Evolutionary conservation across 2,113 vertebrate species (phyloP).

Genomic region (Oryzias javanicus): DNA sequence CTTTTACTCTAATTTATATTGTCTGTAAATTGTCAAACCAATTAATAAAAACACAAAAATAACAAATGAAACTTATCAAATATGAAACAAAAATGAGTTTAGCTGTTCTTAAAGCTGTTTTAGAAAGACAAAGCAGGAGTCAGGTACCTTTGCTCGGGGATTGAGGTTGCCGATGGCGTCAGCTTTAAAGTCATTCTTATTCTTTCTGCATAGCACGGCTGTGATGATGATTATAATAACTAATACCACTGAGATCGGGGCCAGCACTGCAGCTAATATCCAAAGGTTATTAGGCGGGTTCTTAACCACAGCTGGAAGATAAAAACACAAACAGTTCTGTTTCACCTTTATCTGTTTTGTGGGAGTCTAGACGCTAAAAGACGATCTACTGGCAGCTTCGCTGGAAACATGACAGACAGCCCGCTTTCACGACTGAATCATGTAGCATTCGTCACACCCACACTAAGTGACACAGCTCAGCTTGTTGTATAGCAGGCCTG

Average conservation of each 20-base stretch:
- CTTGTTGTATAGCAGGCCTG: conserved; percentile 26
- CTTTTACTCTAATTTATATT: too few species aligned
- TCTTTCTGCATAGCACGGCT: conserved; percentile 94
- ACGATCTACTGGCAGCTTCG: not conserved
- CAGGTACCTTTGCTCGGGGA: conserved; percentile 89
- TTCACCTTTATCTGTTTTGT: conserved; percentile 7
- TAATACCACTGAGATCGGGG: conserved; percentile 91
- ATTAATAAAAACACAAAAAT: not conserved
- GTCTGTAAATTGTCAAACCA: not conserved
- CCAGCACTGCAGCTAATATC: conserved; percentile 96
- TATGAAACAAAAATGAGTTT: not conserved
- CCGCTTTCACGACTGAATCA: conserved; percentile 14
- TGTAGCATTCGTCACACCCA: conserved; percentile 22
- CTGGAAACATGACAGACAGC: conserved; percentile 15
- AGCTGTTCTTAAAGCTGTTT: not conserved
- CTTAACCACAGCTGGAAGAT: conserved; percentile 89
- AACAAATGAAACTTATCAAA: conserved; percentile 1
- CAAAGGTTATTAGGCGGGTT: conserved; percentile 97
- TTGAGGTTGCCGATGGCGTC: conserved; percentile 93
- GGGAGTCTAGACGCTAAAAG: conserved; percentile 2
- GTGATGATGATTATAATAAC: conserved; percentile 98
- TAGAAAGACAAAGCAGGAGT: not conserved
- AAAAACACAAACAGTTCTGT: conserved; percentile 13
- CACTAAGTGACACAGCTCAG: conserved; percentile 14
- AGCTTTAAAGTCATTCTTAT: conserved; percentile 95